These are phyloP conservation scores for Premnoplex brunnescens DNA, from an alignment of 2,797 vertebrate genomes.

Conservation along the genomic window DNA sequence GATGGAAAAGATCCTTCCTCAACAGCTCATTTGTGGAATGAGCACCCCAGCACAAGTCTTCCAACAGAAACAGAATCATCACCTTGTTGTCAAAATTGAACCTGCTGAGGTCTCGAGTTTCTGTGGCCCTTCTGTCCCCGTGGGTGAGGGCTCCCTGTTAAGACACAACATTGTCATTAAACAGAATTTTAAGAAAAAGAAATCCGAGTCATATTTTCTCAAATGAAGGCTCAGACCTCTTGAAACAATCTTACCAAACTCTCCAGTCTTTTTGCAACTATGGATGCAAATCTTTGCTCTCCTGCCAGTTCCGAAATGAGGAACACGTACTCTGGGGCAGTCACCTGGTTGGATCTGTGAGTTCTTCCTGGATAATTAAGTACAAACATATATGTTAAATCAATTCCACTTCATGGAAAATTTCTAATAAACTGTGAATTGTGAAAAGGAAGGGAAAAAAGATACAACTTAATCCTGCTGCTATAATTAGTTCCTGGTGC, in stretches of 20 bases:
- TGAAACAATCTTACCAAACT: slow-evolving; percentile 85
- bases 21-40: neutral
- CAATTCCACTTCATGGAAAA: neutral
- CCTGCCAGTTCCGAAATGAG: slow-evolving; percentile 97
- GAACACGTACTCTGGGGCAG: slow-evolving; percentile 97
- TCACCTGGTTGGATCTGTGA: slow-evolving; percentile 97
- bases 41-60: neutral
- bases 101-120: slow-evolving; percentile 95
- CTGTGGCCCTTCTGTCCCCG: slow-evolving; percentile 95
- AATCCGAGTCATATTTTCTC: neutral
- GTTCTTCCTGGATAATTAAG: slow-evolving; percentile 85
- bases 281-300: slow-evolving; percentile 97
- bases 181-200: neutral
- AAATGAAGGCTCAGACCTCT: neutral
- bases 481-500: neutral
- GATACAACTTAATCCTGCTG: neutral
- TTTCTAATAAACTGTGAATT: neutral
- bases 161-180: slow-evolving; percentile 5
- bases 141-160: slow-evolving; percentile 95
- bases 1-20: neutral
- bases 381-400: neutral
- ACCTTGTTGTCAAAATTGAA: slow-evolving; percentile 99
- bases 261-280: slow-evolving; percentile 96
- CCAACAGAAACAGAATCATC: neutral
- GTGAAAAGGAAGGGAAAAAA: neutral